phyloP scores from a whole-genome alignment of 2,113 vertebrate genomes.

The Anolis carolinensis region DNA sequence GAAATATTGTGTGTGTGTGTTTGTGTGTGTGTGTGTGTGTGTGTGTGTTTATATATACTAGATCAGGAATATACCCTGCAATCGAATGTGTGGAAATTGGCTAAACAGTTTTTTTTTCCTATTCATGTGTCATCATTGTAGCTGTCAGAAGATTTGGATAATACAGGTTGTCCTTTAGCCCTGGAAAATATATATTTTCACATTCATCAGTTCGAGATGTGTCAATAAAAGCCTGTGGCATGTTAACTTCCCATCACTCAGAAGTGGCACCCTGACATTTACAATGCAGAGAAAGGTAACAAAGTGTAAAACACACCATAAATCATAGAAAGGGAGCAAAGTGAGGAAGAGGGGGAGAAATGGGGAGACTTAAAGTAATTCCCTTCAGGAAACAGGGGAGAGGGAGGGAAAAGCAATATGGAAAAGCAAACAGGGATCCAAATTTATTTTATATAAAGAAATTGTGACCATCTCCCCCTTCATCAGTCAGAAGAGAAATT shows the following conservation, averaged over 20 bases:
- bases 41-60: not conserved
- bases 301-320: slow-evolving; percentile 66
- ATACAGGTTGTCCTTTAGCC: slow-evolving; percentile 68
- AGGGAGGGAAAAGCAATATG: not conserved
- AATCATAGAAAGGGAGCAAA: slow-evolving; percentile 66
- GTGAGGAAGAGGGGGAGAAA: not conserved
- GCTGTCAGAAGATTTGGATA: slow-evolving; percentile 63
- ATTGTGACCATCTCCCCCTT: slow-evolving; percentile 68
- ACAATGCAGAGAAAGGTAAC: slow-evolving; percentile 70
- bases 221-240: slow-evolving; percentile 67
- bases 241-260: slow-evolving; percentile 70
- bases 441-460: slow-evolving; percentile 67
- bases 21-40: not conserved
- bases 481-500: slow-evolving; percentile 67
- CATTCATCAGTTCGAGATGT: slow-evolving; percentile 50
- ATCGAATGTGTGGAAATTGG: slow-evolving; percentile 43
- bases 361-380: slow-evolving; percentile 63
- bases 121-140: slow-evolving; percentile 67
- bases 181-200: slow-evolving; percentile 57
- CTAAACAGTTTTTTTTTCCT: slow-evolving; percentile 60
- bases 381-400: slow-evolving; percentile 36
- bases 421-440: slow-evolving; percentile 48
- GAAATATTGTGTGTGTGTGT: not conserved
- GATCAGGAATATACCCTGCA: no score
- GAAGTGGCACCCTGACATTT: slow-evolving; percentile 61